Evolutionary conservation across 2,797 vertebrate species (phyloP).

Genomic region (Natrix natrix): DNA sequence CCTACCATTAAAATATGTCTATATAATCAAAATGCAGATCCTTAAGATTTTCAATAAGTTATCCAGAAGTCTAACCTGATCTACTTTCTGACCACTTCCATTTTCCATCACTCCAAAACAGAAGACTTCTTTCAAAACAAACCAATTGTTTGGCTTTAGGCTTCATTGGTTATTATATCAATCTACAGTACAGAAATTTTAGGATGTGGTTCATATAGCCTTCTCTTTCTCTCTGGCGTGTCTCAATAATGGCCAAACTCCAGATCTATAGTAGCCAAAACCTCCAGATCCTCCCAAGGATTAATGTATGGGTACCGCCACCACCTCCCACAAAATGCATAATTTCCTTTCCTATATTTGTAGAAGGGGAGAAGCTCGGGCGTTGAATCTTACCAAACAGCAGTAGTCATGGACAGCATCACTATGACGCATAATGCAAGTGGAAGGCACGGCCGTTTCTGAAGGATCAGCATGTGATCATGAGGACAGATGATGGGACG

Average conservation of each 20-base stretch:
- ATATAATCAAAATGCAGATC: neutral
- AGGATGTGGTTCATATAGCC: neutral
- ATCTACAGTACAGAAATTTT: neutral
- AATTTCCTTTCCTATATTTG: neutral
- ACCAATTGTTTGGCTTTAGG: neutral
- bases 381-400: neutral
- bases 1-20: neutral
- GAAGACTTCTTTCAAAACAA: neutral
- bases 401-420: neutral
- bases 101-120: neutral
- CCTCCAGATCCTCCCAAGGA: neutral
- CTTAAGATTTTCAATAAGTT: neutral
- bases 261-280: neutral
- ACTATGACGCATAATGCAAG: neutral
- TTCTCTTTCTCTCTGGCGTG: neutral
- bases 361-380: neutral
- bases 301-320: neutral
- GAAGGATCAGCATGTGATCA: neutral
- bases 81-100: neutral
- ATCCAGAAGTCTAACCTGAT: neutral
- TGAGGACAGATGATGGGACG: neutral
- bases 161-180: neutral
- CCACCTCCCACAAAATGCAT: neutral
- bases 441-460: neutral
- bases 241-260: neutral